Percentiles rank a stretch among this genome's conserved stretches.
These are phyloP conservation scores for Drosophila kepulauana DNA, from an alignment of 1,140 invertebrate species.

Conservation along the genomic window DNA sequence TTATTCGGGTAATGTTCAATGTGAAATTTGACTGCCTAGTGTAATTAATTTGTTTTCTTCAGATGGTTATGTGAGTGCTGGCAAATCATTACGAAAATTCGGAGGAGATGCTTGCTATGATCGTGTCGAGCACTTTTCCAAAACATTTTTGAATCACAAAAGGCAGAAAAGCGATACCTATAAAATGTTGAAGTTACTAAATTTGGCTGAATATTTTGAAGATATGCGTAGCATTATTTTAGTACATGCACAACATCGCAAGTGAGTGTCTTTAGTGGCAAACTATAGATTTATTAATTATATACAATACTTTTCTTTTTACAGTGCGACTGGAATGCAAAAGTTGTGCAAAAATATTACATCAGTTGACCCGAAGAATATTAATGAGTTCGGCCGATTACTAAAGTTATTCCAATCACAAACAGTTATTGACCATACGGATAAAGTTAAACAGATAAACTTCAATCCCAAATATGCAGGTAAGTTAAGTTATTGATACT, in stretches of 20 bases:
- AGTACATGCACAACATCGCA: conserved; percentile 33
- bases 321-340: conserved; percentile 1
- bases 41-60: not conserved
- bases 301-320: not conserved
- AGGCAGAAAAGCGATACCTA: conserved; percentile 12
- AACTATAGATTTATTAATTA: not conserved
- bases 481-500: not conserved
- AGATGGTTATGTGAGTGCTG: conserved; percentile 30
- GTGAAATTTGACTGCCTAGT: not conserved
- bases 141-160: conserved; percentile 12
- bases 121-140: conserved; percentile 6
- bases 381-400: conserved; percentile 11
- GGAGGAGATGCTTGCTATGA: conserved; percentile 40
- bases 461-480: not conserved
- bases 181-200: not conserved
- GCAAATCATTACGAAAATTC: conserved; percentile 25
- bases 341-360: conserved; percentile 31
- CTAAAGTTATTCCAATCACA: not conserved
- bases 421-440: not conserved
- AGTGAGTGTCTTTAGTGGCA: conserved; percentile 14
- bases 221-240: not conserved
- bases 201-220: conserved; percentile 8
- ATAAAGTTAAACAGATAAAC: not conserved
- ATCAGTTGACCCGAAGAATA: not conserved
- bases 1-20: conserved; percentile 28